These are phyloP conservation scores for Chaenocephalus aceratus DNA, from an alignment of 2,113 vertebrate genomes.

Conservation along the genomic window DNA sequence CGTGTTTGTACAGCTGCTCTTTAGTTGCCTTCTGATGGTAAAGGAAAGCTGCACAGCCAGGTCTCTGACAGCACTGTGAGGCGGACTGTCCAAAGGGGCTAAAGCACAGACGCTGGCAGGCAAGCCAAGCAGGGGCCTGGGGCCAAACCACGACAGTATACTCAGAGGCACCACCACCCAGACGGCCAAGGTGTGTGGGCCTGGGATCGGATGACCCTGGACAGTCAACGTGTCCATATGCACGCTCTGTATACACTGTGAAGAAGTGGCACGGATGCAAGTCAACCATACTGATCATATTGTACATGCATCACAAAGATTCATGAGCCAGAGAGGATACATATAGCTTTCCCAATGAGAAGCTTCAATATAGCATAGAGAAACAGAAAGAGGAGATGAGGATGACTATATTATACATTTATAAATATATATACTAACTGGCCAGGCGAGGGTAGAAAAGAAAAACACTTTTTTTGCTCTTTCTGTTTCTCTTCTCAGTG, in stretches of 20 bases:
- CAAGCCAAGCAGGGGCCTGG: conserved; percentile 55
- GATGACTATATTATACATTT: conserved; percentile 62
- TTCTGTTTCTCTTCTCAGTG: conserved; percentile 76
- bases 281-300: conserved; percentile 48
- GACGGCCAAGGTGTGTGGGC: conserved; percentile 84
- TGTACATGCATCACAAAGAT: conserved; percentile 50
- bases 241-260: conserved; percentile 11
- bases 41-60: conserved; percentile 56
- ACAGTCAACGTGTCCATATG: conserved; percentile 52
- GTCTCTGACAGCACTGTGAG: conserved; percentile 55
- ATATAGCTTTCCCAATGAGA: conserved; percentile 21
- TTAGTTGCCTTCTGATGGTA: conserved; percentile 69
- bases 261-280: conserved; percentile 30
- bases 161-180: conserved; percentile 81
- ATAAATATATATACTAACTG: conserved; percentile 58
- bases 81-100: conserved; percentile 67
- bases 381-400: conserved; percentile 31
- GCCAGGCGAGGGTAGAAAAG: conserved; percentile 58
- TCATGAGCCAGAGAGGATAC: conserved; percentile 49
- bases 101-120: conserved; percentile 58
- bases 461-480: conserved; percentile 71
- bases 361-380: conserved; percentile 26
- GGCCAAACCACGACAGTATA: conserved; percentile 83
- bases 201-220: conserved; percentile 65
- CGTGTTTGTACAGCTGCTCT: conserved; percentile 80